Percentiles rank a stretch among this genome's conserved stretches.
These are phyloP conservation scores for Pachyseris speciosa DNA, from an alignment of 64 coral and sea anemone genomes.

Conservation along the genomic window DNA sequence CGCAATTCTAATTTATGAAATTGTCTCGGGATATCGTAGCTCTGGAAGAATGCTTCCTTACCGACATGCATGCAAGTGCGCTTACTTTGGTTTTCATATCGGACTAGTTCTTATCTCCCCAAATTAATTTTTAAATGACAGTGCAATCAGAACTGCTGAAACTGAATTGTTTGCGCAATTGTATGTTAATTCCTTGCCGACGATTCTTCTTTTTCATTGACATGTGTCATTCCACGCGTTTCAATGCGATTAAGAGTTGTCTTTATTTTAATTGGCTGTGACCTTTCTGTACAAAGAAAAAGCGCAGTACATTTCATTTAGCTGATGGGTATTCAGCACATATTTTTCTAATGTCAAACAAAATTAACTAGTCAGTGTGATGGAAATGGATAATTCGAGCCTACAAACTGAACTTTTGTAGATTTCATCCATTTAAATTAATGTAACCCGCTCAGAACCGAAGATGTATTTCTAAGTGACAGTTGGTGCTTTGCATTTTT, in stretches of 20 bases:
- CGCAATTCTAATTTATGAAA: too few relatives aligned
- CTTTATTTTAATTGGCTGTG: neutral
- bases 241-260: neutral
- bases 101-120: neutral
- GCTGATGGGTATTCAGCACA: neutral
- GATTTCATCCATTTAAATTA: neutral
- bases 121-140: neutral
- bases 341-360: neutral
- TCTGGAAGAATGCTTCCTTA: too few relatives aligned
- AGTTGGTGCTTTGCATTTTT: constrained; percentile 4
- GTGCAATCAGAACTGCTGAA: neutral
- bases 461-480: neutral
- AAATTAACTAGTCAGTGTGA: neutral
- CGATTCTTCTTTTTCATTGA: neutral
- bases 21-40: too few relatives aligned
- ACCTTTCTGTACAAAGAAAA: neutral
- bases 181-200: neutral
- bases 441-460: neutral
- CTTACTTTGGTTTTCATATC: too few relatives aligned
- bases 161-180: neutral
- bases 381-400: neutral
- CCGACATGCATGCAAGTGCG: too few relatives aligned
- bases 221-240: neutral
- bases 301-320: neutral
- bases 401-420: neutral